A percentile compares a stretch with the other conserved stretches of the same genome.
phyloP scores from a whole-genome alignment of 2,797 vertebrate genomes.

The Hypotaenidia okinawae region DNA sequence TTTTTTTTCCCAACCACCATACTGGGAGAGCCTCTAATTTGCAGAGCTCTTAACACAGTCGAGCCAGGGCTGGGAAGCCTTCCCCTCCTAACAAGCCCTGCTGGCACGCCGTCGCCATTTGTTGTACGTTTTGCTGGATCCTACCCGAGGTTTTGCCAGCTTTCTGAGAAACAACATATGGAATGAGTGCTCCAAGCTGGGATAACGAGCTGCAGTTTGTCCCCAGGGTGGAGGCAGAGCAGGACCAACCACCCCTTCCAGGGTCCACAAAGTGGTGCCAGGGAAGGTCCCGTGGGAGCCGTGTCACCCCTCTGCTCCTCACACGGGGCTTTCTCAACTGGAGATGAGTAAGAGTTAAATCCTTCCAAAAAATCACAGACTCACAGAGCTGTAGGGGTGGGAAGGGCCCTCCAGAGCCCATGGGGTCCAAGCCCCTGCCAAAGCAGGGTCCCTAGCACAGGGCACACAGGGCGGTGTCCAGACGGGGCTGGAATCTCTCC shows the following conservation, averaged over 20 bases:
- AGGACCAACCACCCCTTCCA: fast-evolving
- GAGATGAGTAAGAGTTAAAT: too few species aligned
- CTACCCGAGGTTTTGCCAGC: not conserved
- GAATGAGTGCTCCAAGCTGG: too few species aligned
- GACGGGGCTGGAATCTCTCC: too few species aligned
- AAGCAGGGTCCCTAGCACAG: too few species aligned
- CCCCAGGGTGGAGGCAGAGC: not conserved
- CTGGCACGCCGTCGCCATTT: not conserved
- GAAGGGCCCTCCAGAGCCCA: too few species aligned
- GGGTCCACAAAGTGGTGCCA: fast-evolving
- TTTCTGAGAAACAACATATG: not conserved
- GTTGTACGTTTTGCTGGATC: not conserved
- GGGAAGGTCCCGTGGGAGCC: not conserved
- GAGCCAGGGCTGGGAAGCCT: too few species aligned
- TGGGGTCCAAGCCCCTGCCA: too few species aligned
- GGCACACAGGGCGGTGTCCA: too few species aligned
- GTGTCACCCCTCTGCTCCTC: not conserved
- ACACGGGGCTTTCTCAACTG: not conserved
- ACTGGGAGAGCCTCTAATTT: not conserved
- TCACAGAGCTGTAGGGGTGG: too few species aligned
- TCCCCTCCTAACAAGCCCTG: not conserved
- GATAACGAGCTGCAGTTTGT: fast-evolving
- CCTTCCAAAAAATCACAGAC: too few species aligned
- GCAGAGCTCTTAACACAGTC: not conserved
- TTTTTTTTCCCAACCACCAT: not conserved